Conservation (phyloP, 1,140 invertebrate species). For the Lepidurus packardi region DNA sequence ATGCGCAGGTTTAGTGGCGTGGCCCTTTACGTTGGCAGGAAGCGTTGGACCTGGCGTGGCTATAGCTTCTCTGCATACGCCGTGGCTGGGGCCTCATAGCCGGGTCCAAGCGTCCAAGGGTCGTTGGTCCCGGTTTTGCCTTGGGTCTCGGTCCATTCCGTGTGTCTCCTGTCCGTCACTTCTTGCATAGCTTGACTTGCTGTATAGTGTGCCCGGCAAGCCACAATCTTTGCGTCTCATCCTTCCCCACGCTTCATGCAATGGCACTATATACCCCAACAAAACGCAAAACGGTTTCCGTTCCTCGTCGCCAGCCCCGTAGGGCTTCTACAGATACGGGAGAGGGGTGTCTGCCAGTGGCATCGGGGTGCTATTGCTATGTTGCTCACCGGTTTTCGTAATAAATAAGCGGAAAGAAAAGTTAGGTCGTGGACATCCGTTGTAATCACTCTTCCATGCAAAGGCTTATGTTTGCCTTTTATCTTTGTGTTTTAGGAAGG, state of each 20-base stretch:
- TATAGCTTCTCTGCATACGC: neutral
- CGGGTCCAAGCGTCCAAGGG: neutral
- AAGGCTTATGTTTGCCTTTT: neutral
- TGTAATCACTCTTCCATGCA: no score
- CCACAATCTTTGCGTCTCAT: neutral
- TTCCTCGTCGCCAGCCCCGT: no score
- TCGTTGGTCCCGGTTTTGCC: constrained; percentile 11
- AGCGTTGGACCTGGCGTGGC: neutral
- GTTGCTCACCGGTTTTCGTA: no score
- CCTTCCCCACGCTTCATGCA: neutral
- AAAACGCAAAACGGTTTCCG: no score
- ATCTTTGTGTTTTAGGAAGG: neutral
- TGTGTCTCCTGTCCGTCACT: neutral
- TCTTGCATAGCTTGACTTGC: neutral
- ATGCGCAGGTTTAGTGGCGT: neutral
- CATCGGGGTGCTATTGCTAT: no score
- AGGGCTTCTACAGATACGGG: no score
- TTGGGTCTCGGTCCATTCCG: neutral
- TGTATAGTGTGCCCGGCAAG: neutral
- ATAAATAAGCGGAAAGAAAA: no score
- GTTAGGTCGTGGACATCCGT: no score
- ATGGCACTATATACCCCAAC: no score
- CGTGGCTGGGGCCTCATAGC: neutral
- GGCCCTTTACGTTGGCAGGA: neutral
- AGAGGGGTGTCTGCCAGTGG: no score